A percentile compares a stretch with the other conserved stretches of the same genome.
Conservation (phyloP, 1,140 invertebrate species). For the Heterodera schachtii region DNA sequence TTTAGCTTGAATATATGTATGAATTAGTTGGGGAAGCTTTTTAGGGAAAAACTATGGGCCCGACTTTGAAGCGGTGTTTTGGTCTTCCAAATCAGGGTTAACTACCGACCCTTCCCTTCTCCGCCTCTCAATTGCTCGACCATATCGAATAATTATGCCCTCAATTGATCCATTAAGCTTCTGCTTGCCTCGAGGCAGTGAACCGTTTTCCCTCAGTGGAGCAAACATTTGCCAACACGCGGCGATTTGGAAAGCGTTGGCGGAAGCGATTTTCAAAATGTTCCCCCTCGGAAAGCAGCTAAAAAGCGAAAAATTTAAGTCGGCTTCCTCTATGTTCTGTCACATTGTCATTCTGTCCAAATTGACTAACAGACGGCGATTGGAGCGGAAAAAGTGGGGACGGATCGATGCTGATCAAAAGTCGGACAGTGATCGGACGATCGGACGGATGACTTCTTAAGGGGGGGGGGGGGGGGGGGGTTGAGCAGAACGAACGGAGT, state of each 20-base stretch:
- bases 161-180: no score
- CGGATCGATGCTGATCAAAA: constrained; percentile 2
- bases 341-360: background rate
- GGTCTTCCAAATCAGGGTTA: no score
- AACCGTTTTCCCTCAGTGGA: background rate
- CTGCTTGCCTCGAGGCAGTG: background rate
- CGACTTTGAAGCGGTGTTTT: no score
- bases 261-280: constrained; percentile 5
- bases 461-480: constrained; percentile 15
- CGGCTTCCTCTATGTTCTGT: no score
- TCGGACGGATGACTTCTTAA: constrained; percentile 40
- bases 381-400: background rate
- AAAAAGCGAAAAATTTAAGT: constrained; percentile 14
- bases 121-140: no score
- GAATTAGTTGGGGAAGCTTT: no score
- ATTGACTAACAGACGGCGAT: background rate
- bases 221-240: background rate
- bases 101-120: no score
- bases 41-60: no score
- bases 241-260: constrained; percentile 14
- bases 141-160: no score
- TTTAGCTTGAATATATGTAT: no score
- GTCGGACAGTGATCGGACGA: constrained; percentile 32
- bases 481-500: no score
- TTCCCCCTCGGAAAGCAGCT: constrained; percentile 2